Base-by-base conservation (phyloP, 2,113 vertebrate species). In the Sakesphorus luctuosus region DNA sequence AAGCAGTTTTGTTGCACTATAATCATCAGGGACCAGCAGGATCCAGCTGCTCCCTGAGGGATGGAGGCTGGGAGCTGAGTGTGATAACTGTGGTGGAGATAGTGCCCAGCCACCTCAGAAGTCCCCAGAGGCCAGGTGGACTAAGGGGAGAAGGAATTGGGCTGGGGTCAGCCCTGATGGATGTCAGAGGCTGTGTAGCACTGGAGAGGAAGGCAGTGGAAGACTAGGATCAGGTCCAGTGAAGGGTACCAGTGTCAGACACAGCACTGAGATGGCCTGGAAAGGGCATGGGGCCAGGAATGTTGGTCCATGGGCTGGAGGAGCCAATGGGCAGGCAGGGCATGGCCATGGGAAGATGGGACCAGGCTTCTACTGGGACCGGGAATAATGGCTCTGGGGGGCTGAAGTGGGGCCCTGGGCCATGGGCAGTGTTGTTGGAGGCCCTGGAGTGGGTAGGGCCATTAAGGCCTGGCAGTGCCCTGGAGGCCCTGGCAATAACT, bases 401-500 rank as follows among this genome's bases (percentile, higher is more conserved):
- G 5, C 9, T 82, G 56, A 62, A 74, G 40, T 16, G 13, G 6
- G 6, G 14, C 35, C 35, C 26, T 44, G 40, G 35, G 7, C 40
- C 1, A 1, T 7, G 19, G 55, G 19, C 7, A 52, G 2, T 1
- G 9, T 16, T 2, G 2, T 2, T 12, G 4, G 10, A 58, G 6
- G 5, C 10, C 4, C 1, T 1, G 3, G 11, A 5, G 1, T 7
- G 25, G 17, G 4, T 15, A 58, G 13, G 31, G 8, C 18, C 7
- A 5, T 44, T 33, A 53, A 52, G 62, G 5, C 6, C 18, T 25
- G 29, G 4, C 17, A 66, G 10, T 3, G 6, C 2, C 10, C 33
- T 79, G 19, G 33, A 44, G 36, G 5, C 6, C 14, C 49, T 47
- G 6, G 62, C 5, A 78, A 26, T 56, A 77, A 79, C 73, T 73